These are phyloP conservation scores for Cygnus atratus DNA, from an alignment of 2,113 vertebrate genomes.

Conservation along the genomic window DNA sequence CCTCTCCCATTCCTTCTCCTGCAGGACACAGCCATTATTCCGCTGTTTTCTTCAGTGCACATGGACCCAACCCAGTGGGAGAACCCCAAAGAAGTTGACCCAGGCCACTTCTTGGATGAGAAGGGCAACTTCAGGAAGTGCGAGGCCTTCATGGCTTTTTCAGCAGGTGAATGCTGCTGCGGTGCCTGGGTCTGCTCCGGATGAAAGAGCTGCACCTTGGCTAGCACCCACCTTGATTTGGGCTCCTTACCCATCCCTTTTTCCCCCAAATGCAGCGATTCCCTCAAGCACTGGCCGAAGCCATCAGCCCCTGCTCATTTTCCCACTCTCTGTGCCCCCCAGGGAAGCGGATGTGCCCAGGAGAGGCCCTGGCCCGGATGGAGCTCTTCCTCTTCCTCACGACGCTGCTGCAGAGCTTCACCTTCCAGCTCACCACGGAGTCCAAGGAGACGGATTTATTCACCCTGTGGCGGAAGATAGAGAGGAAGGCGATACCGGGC, in stretches of 20 bases:
- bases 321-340: not conserved
- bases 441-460: not conserved
- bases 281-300: not conserved
- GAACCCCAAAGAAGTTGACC: conserved; percentile 23
- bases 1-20: not conserved
- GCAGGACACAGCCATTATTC: conserved; percentile 40
- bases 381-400: conserved; percentile 69
- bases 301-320: not conserved
- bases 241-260: not conserved
- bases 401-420: conserved; percentile 62
- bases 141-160: conserved; percentile 48
- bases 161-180: conserved; percentile 13
- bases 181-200: fast-evolving
- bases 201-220: fast-evolving
- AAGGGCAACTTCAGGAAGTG: conserved; percentile 47
- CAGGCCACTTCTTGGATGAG: conserved; percentile 43
- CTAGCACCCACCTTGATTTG: not conserved
- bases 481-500: fast-evolving
- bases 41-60: not conserved
- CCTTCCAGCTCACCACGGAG: not conserved
- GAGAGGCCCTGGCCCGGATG: conserved; percentile 39
- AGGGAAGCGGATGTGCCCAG: conserved; percentile 62
- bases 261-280: not conserved
- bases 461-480: not conserved
- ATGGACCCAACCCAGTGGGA: conserved; percentile 48